phyloP scores from a whole-genome alignment of 2,888 invertebrate genomes.

The Dorcus hopei region DNA sequence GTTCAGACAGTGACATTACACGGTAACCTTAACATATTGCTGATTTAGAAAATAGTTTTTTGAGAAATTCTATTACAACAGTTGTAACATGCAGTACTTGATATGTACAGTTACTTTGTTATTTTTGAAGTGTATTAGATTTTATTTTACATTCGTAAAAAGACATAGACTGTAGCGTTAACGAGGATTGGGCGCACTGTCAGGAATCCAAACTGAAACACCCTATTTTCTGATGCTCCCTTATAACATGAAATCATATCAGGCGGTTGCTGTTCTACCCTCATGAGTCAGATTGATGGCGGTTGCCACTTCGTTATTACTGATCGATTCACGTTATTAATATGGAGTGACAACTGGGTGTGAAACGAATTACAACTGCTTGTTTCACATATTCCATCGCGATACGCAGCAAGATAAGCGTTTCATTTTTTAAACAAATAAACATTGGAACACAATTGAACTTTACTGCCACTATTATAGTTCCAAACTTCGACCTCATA shows the following conservation, averaged over 20 bases:
- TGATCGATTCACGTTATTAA: slow-evolving; percentile 42
- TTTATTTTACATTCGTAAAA: too few relatives aligned
- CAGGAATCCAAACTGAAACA: slow-evolving; percentile 16
- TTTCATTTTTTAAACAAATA: slow-evolving; percentile 7
- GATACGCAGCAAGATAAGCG: slow-evolving; percentile 12
- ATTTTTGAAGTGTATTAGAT: too few relatives aligned
- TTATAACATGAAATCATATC: slow-evolving; percentile 15
- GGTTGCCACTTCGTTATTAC: slow-evolving; percentile 40
- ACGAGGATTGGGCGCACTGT: slow-evolving; percentile 8
- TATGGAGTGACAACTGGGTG: slow-evolving; percentile 40
- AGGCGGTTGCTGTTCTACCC: slow-evolving; percentile 9
- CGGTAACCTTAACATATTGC: too few relatives aligned
- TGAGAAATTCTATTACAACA: too few relatives aligned
- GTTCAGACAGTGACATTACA: too few relatives aligned
- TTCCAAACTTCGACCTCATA: too few relatives aligned
- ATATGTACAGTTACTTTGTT: too few relatives aligned
- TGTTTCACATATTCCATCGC: slow-evolving; percentile 20
- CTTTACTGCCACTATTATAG: too few relatives aligned
- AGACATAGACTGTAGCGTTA: not conserved
- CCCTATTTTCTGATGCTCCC: slow-evolving; percentile 14
- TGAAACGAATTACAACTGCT: slow-evolving; percentile 28
- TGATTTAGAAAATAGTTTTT: too few relatives aligned
- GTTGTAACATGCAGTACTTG: too few relatives aligned
- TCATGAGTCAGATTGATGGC: slow-evolving; percentile 34
- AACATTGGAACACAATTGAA: too few relatives aligned